A percentile compares a stretch with the other conserved stretches of the same genome.
Evolutionary conservation across 2,888 invertebrate species (phyloP).

Genomic region (Orthosia gothica): DNA sequence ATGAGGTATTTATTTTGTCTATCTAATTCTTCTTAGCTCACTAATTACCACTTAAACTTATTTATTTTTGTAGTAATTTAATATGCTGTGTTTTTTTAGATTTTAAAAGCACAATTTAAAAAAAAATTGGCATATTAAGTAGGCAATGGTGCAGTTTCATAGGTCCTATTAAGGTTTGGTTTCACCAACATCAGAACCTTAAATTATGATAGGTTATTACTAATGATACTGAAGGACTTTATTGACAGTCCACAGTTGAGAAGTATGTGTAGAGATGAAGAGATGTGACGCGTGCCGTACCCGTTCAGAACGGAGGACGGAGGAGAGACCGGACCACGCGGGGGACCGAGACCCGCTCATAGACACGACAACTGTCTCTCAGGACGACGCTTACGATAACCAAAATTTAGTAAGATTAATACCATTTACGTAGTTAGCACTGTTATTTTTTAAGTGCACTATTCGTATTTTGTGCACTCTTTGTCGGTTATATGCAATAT

Average conservation of each 20-base stretch:
- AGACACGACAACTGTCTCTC: conserved; percentile 80
- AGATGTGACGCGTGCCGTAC: conserved; percentile 85
- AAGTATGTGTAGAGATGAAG: conserved; percentile 91
- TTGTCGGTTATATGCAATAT: conserved; percentile 49
- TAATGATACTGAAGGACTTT: conserved; percentile 76
- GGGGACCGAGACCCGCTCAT: conserved; percentile 85
- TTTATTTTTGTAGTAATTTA: conserved; percentile 30
- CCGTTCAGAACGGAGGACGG: conserved; percentile 82
- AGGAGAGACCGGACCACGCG: conserved; percentile 69
- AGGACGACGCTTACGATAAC: conserved; percentile 85
- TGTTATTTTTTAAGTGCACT: conserved; percentile 62
- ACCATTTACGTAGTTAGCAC: conserved; percentile 77
- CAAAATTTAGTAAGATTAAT: conserved; percentile 84
- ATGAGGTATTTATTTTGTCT: conserved; percentile 76
- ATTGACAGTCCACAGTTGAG: conserved; percentile 87
- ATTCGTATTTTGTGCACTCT: conserved; percentile 58
- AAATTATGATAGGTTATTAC: conserved; percentile 16
- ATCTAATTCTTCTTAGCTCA: conserved; percentile 28
- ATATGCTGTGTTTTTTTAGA: conserved; percentile 11
- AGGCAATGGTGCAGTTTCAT: conserved; percentile 22
- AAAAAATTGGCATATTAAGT: conserved; percentile 43
- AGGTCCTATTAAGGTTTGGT: conserved; percentile 17
- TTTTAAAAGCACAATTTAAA: conserved; percentile 14
- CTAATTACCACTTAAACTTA: conserved; percentile 10
- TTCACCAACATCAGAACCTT: conserved; percentile 9